Evolutionary conservation across 1,140 invertebrate species (phyloP), one percentile per base, ranked within the genome.

Genomic region (Orussus abietinus): DNA sequence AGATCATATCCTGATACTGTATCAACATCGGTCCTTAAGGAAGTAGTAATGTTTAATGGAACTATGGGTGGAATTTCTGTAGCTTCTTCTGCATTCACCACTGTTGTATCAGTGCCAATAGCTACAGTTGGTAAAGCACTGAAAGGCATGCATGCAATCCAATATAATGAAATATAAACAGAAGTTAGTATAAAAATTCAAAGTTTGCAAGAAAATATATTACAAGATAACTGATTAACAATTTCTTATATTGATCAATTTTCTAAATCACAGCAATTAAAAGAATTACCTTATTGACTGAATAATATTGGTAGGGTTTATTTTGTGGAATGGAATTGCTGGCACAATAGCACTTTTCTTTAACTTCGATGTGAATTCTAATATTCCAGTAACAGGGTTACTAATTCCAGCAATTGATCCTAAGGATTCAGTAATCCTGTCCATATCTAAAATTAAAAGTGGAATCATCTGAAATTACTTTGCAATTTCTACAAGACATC

Each of bases 11-110:
- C 33, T 31, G 36, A 37, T 39, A 15, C 47, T 4, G 26, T 3
- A 5, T 70, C 60, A n/a, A 69, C 57, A 13, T 69, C 65, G 12
- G 64, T 53, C 39, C 73, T 49, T 10, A 75, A 55, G 3, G 64
- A 55, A 5, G 70, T 72, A 45, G 72, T 63, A 2, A 75, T 51
- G 25, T 75, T 56, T 2, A 62, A 38, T 6, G 65, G 57, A 36
- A 75, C 57, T 13, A 63, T 54, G 6, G 67, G 65, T 17, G 66
- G 66, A 25, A 75, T 58, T 65, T 79, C 76, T 20, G 66, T 47
- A n/a, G 76, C 76, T 60, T 79, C 77, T 50, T 77, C 76, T 0
- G 75, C 77, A 34, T 72, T 72, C 28, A 66, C 55, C 33, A 77
- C 55, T 18, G 58, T 66, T 17, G 49, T 53, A 42, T 76, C 72